phyloP scores from a whole-genome alignment of 2,888 invertebrate genomes.

The Lamproptera curius region DNA sequence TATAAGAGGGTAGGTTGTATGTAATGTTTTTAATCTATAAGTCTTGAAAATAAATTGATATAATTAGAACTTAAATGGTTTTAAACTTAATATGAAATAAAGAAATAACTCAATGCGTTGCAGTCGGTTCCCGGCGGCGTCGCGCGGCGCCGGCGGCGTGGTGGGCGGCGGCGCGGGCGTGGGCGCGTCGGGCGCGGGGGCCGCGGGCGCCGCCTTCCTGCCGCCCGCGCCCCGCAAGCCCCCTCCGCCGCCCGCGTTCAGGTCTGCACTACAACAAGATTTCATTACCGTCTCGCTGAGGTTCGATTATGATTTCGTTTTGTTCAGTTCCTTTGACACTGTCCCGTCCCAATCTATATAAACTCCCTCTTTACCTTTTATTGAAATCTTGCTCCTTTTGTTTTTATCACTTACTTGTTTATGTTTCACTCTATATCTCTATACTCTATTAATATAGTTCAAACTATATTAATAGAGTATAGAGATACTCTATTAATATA shows the following conservation, averaged over 20 bases:
- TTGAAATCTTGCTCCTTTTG: background rate
- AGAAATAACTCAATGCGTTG: constrained; percentile 3
- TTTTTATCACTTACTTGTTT: background rate
- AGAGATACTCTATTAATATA: too few relatives aligned
- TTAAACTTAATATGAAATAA: background rate
- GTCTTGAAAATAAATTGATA: too few relatives aligned
- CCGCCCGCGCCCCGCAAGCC: constrained; percentile 76
- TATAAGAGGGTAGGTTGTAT: background rate
- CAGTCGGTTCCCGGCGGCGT: constrained; percentile 58
- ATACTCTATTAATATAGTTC: too few relatives aligned
- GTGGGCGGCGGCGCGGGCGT: constrained; percentile 40
- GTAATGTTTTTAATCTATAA: too few relatives aligned
- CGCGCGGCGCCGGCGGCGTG: constrained; percentile 36
- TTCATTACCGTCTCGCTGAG: constrained; percentile 84
- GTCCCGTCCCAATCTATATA: too few relatives aligned
- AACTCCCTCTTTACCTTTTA: background rate
- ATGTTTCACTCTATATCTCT: too few relatives aligned
- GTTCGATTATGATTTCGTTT: constrained; percentile 69
- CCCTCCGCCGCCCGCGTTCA: constrained; percentile 81
- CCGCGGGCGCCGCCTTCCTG: constrained; percentile 50
- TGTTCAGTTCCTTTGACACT: constrained; percentile 33
- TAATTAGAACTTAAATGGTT: too few relatives aligned
- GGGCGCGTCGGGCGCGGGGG: constrained; percentile 39
- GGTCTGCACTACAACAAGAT: constrained; percentile 83
- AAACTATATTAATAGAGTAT: too few relatives aligned